These are phyloP conservation scores for Luidia sarsii DNA, from an alignment of 53 echinoderm and acorn worm genomes.

Conservation along the genomic window DNA sequence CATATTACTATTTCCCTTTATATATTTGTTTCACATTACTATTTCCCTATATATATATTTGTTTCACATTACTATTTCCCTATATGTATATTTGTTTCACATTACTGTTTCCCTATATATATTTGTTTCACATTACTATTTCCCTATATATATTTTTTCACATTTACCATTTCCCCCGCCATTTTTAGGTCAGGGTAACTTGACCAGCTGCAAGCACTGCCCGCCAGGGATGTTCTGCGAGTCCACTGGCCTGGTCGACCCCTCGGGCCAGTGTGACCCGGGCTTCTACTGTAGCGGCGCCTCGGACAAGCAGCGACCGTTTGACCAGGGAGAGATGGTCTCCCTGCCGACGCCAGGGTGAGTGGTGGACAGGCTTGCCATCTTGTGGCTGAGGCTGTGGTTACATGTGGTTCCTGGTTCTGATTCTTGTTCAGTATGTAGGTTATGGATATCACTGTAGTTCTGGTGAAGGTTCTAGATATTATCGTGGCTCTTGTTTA, in stretches of 20 bases:
- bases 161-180: no score
- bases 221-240: slow-evolving; percentile 95
- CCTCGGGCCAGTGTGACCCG: slow-evolving; percentile 87
- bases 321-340: slow-evolving; percentile 74
- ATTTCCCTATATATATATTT: no score
- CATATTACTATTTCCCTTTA: no score
- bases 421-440: neutral
- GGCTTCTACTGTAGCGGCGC: slow-evolving; percentile 95
- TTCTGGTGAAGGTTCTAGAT: neutral
- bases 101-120: no score
- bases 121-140: no score
- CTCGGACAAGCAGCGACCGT: slow-evolving; percentile 78
- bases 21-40: no score
- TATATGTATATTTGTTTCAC: no score
- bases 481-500: no score
- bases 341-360: slow-evolving; percentile 66
- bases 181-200: slow-evolving; percentile 89
- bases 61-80: no score
- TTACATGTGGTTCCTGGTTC: no score
- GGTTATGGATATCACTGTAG: neutral
- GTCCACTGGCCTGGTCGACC: slow-evolving; percentile 70
- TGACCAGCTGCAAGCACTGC: slow-evolving; percentile 80
- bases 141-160: no score
- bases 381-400: neutral
- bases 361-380: slow-evolving; percentile 1